Percentiles rank a stretch among this genome's conserved stretches.
phyloP scores from a whole-genome alignment of 2,113 vertebrate species.

The Caranx melampygus region DNA sequence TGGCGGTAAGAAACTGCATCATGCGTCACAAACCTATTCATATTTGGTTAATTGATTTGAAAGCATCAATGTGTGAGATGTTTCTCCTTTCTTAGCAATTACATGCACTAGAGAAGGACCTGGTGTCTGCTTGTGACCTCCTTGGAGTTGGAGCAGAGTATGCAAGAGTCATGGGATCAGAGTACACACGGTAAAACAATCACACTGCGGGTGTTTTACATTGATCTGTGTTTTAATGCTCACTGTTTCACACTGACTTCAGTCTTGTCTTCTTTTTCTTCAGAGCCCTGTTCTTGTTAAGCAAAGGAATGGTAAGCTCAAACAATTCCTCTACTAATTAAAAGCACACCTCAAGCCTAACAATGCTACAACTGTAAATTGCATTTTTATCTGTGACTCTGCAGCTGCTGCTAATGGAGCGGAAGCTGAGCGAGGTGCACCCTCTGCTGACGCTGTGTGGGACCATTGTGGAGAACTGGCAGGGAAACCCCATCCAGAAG shows the following conservation, averaged over 20 bases:
- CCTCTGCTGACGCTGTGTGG: slow-evolving; percentile 92
- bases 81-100: slow-evolving; percentile 85
- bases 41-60: background rate
- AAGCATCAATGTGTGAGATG: background rate
- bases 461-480: slow-evolving; percentile 95
- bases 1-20: slow-evolving; percentile 83
- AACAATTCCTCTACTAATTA: slow-evolving; percentile 83
- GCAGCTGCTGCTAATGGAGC: slow-evolving; percentile 93
- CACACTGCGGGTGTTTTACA: background rate
- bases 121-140: slow-evolving; percentile 93
- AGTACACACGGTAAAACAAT: slow-evolving; percentile 89
- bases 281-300: slow-evolving; percentile 53
- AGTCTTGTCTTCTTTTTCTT: slow-evolving; percentile 26
- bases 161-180: slow-evolving; percentile 92
- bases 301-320: slow-evolving; percentile 52
- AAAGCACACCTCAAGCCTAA: slow-evolving; percentile 86
- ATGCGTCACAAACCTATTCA: background rate
- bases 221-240: background rate
- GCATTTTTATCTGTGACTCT: background rate
- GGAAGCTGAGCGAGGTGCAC: slow-evolving; percentile 93
- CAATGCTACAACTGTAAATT: background rate
- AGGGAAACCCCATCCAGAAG: slow-evolving; percentile 95
- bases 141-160: slow-evolving; percentile 93
- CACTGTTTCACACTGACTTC: background rate
- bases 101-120: slow-evolving; percentile 92